Percentiles rank a stretch among this genome's conserved stretches.
Conservation (phyloP, 2,888 invertebrate species). For the Dromius quadrimaculatus region DNA sequence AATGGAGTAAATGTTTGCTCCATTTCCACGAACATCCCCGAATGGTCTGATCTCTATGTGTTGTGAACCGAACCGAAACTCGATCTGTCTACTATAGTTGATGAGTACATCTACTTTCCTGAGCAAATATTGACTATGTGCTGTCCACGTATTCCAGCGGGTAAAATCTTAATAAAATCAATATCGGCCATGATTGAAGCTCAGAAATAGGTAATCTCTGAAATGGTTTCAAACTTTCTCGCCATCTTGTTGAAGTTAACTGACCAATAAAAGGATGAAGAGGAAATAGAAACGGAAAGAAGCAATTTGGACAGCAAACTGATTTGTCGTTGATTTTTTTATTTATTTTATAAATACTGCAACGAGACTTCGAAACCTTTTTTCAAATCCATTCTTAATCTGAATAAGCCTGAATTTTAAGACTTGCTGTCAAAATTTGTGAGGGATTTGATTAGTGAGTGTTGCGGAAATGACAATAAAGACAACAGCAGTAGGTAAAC, state of each 20-base stretch:
- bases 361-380: too few species aligned
- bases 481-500: conserved; percentile 5
- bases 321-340: background rate
- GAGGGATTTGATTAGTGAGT: background rate
- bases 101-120: conserved; percentile 75
- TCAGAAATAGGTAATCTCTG: conserved; percentile 54
- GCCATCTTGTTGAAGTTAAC: conserved; percentile 35
- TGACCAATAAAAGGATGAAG: conserved; percentile 22
- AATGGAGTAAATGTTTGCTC: conserved; percentile 10
- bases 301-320: conserved; percentile 1
- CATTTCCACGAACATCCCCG: conserved; percentile 39
- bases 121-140: conserved; percentile 75
- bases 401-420: background rate
- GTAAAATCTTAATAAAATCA: conserved; percentile 64
- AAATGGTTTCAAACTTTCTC: conserved; percentile 53
- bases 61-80: conserved; percentile 59
- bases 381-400: background rate
- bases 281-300: background rate
- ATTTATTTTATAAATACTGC: too few species aligned
- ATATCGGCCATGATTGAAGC: conserved; percentile 61
- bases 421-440: conserved; percentile 6
- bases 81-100: conserved; percentile 64
- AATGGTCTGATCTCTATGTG: conserved; percentile 64
- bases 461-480: conserved; percentile 12
- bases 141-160: conserved; percentile 64